These are phyloP conservation scores for Meandrina meandrites DNA, from an alignment of 92 coral and sea anemone genomes.

Conservation along the genomic window DNA sequence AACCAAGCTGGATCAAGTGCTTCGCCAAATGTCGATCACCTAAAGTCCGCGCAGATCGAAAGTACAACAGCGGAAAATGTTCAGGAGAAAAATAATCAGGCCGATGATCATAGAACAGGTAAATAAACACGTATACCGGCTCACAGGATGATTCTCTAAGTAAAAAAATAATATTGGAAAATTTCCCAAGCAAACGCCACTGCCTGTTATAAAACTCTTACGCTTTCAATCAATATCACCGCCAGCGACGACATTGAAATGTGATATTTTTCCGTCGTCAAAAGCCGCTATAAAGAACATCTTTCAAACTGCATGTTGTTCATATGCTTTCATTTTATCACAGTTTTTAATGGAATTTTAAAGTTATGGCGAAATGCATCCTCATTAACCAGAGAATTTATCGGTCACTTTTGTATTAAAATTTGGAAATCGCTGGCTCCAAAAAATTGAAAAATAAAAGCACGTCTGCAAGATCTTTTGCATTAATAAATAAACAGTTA, in stretches of 20 bases:
- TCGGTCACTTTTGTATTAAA: background rate
- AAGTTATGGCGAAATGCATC: background rate
- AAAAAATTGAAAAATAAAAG: background rate
- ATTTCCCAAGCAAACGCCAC: background rate
- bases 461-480: background rate
- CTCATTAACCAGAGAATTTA: background rate
- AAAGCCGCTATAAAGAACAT: background rate
- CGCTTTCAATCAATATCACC: background rate
- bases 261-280: slow-evolving; percentile 31
- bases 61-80: slow-evolving; percentile 3
- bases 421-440: background rate
- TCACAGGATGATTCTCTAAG: background rate
- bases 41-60: slow-evolving; percentile 18
- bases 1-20: slow-evolving; percentile 11
- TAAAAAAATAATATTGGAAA: background rate
- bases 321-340: background rate
- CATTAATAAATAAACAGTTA: background rate
- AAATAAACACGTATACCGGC: background rate
- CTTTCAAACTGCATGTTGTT: background rate
- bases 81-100: background rate
- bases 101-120: slow-evolving; percentile 28
- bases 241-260: slow-evolving; percentile 16
- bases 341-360: background rate
- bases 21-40: slow-evolving; percentile 23
- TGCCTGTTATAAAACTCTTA: background rate